Conservation (phyloP, 1,140 invertebrate genomes). For the Lasioglossum baleicum region DNA sequence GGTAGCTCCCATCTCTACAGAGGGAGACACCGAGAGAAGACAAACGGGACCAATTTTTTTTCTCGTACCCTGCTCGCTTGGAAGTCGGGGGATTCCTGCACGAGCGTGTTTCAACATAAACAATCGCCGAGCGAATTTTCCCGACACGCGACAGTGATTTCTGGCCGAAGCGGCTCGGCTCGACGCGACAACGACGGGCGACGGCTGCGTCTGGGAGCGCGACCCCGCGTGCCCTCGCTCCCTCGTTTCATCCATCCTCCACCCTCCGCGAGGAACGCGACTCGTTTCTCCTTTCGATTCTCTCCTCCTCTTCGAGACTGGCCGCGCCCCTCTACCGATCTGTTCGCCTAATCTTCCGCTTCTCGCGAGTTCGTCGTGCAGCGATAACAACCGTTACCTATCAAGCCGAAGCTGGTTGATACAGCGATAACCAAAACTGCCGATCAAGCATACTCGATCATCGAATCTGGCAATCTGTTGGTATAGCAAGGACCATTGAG, state of each 20-base stretch:
- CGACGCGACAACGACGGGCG: slow-evolving; percentile 61
- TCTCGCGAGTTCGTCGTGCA: no score
- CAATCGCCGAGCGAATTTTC: slow-evolving; percentile 73
- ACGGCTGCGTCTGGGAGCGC: slow-evolving; percentile 70
- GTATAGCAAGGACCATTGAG: no score
- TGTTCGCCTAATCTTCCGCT: no score
- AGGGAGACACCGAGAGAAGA: no score
- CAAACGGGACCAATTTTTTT: no score
- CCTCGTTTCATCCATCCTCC: no score
- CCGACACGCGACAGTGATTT: slow-evolving; percentile 70
- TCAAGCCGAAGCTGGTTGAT: no score
- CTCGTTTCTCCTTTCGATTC: slow-evolving; percentile 18
- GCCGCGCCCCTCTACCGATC: background rate
- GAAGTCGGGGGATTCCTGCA: slow-evolving; percentile 62
- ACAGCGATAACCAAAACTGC: no score
- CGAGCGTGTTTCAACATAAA: slow-evolving; percentile 74
- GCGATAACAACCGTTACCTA: no score
- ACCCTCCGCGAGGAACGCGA: slow-evolving; percentile 29
- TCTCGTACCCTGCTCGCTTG: background rate
- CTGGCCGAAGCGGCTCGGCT: slow-evolving; percentile 66
- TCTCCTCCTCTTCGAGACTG: background rate
- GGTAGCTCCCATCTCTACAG: no score
- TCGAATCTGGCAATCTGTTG: no score
- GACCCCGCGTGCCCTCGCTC: slow-evolving; percentile 62
- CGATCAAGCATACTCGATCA: no score